Percentiles rank a stretch among this genome's conserved stretches.
Conservation (phyloP, 2,797 vertebrate genomes). For the Takifugu rubripes region DNA sequence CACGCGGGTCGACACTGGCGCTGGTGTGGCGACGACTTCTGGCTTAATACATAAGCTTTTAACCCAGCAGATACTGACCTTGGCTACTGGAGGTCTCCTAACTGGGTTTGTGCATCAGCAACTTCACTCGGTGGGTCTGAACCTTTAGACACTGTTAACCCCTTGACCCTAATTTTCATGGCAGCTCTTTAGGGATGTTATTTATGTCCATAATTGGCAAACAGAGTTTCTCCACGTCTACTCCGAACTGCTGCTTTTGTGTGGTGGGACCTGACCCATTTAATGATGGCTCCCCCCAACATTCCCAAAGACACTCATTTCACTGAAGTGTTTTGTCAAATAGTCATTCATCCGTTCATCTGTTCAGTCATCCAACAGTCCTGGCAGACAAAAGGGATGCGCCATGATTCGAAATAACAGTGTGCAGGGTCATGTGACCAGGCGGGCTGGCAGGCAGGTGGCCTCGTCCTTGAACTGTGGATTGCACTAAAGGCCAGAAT, state of each 20-base stretch:
- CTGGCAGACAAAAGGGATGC: conserved; percentile 33
- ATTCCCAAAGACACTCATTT: conserved; percentile 63
- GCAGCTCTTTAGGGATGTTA: conserved; percentile 62
- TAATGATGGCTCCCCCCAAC: conserved; percentile 53
- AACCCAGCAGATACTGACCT: neutral
- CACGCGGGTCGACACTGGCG: too few species aligned
- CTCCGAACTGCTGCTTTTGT: conserved; percentile 61
- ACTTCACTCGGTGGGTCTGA: conserved; percentile 23
- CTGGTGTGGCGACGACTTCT: too few species aligned
- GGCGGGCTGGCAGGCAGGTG: conserved; percentile 49
- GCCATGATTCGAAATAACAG: conserved; percentile 57
- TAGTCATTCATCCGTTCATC: conserved; percentile 61
- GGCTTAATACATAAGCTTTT: neutral
- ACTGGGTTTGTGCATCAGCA: conserved; percentile 12
- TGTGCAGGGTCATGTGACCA: conserved; percentile 54
- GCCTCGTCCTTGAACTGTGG: conserved; percentile 59
- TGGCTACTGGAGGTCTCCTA: conserved; percentile 3
- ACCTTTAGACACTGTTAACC: conserved; percentile 62
- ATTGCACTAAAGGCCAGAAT: conserved; percentile 29
- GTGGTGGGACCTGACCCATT: conserved; percentile 73
- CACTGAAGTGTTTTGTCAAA: conserved; percentile 62
- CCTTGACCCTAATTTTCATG: conserved; percentile 66
- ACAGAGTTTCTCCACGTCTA: conserved; percentile 44
- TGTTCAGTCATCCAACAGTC: conserved; percentile 59
- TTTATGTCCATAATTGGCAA: conserved; percentile 71